These are phyloP conservation scores for Arenaria interpres DNA, from an alignment of 2,113 vertebrate species.

Conservation along the genomic window DNA sequence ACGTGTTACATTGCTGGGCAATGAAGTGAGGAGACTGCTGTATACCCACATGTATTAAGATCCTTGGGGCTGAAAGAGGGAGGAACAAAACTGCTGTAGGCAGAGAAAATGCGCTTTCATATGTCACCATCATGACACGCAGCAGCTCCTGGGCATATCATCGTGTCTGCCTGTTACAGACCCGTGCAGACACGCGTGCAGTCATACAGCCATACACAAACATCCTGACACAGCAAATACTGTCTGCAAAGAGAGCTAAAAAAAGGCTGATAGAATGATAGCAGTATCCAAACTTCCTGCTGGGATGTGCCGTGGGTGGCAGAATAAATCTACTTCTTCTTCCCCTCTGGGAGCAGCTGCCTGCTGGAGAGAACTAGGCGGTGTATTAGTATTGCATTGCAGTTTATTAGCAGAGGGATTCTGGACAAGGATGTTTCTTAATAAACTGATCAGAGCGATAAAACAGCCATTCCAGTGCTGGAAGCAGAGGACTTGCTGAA, in stretches of 20 bases:
- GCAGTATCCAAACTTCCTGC: constrained; percentile 6
- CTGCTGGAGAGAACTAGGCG: neutral
- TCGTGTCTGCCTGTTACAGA: neutral
- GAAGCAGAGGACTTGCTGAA: neutral
- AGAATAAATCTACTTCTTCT: neutral
- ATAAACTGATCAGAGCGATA: neutral
- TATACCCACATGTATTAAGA: neutral
- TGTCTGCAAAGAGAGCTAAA: neutral
- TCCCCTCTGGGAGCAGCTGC: constrained; percentile 22
- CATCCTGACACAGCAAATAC: neutral
- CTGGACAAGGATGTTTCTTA: neutral
- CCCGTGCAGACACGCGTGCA: neutral
- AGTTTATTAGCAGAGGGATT: neutral
- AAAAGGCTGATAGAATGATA: neutral
- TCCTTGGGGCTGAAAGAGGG: neutral
- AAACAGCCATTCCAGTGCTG: neutral
- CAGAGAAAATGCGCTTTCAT: neutral
- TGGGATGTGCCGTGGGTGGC: neutral
- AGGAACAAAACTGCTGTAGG: neutral
- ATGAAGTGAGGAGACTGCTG: neutral
- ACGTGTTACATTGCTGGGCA: neutral
- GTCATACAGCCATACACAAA: neutral
- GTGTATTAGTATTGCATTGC: neutral
- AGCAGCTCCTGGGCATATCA: neutral
- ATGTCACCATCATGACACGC: neutral